Evolutionary conservation across 2,888 invertebrate species (phyloP).

Genomic region (Mechanitis mazaeus): DNA sequence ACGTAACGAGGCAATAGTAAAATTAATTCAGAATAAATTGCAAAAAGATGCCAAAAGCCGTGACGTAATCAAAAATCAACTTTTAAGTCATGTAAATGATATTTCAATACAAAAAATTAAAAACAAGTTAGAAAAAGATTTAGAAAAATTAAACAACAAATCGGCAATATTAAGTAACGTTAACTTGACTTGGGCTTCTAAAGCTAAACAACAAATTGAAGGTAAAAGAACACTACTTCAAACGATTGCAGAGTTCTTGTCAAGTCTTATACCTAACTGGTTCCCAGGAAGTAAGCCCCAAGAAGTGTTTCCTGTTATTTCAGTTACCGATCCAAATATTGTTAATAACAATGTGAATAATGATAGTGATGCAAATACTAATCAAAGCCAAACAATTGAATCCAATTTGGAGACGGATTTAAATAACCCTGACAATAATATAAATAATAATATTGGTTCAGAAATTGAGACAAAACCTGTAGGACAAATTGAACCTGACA

Average conservation of each 20-base stretch:
- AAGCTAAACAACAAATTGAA: constrained; percentile 46
- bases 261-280: constrained; percentile 40
- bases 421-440: neutral
- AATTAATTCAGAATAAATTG: constrained; percentile 49
- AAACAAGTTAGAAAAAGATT: constrained; percentile 49
- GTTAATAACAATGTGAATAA: neutral
- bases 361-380: constrained; percentile 4
- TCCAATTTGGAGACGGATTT: neutral
- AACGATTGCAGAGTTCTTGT: constrained; percentile 48
- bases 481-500: neutral
- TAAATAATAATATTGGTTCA: neutral
- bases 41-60: constrained; percentile 40
- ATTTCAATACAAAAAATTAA: constrained; percentile 50
- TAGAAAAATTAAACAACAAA: constrained; percentile 58
- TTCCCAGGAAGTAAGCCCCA: constrained; percentile 8
- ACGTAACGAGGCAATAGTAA: constrained; percentile 56
- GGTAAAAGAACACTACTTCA: constrained; percentile 55
- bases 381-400: constrained; percentile 5
- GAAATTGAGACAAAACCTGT: neutral
- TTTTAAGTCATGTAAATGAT: constrained; percentile 51
- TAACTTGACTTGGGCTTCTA: constrained; percentile 47
- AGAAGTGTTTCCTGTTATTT: neutral
- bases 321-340: neutral
- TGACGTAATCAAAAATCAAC: constrained; percentile 47
- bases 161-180: constrained; percentile 50